Percentiles rank a stretch among this genome's conserved stretches.
Conservation (phyloP, 1,140 invertebrate genomes). For the Brachionus paranguensis region DNA sequence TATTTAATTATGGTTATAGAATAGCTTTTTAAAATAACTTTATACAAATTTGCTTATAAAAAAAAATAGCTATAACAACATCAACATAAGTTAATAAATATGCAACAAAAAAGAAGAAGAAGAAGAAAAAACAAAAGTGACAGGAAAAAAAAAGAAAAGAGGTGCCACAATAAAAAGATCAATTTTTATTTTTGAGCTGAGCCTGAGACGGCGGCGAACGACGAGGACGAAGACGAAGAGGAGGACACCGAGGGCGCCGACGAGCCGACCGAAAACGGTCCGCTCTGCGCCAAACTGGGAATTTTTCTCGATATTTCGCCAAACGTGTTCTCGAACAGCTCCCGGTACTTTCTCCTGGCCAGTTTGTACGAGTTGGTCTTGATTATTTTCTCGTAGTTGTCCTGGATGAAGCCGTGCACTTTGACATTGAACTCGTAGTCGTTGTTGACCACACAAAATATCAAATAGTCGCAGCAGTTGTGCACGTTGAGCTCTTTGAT, state of each 20-base stretch:
- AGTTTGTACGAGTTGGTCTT: constrained; percentile 36
- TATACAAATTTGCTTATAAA: not conserved
- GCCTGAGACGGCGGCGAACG: not conserved
- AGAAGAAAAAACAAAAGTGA: no score
- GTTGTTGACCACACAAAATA: constrained; percentile 37
- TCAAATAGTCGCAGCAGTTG: constrained; percentile 37
- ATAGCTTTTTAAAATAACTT: constrained; percentile 1
- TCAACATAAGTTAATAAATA: not conserved
- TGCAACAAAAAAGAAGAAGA: not conserved
- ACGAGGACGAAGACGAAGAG: not conserved
- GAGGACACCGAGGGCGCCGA: not conserved
- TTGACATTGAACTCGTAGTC: constrained; percentile 30
- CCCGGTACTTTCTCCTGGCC: constrained; percentile 24
- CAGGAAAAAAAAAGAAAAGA: not conserved
- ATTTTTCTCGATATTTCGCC: constrained; percentile 11
- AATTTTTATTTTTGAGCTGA: not conserved
- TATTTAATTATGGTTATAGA: not conserved
- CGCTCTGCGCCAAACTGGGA: not conserved
- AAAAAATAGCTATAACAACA: not conserved
- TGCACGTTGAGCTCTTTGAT: constrained; percentile 31
- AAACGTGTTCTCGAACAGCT: constrained; percentile 37
- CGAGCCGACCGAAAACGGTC: not conserved
- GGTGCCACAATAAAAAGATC: not conserved
- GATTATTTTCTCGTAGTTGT: constrained; percentile 19
- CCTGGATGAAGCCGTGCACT: constrained; percentile 13